These are phyloP conservation scores for Argyresthia goedartella DNA, from an alignment of 2,888 invertebrate species.

Conservation along the genomic window DNA sequence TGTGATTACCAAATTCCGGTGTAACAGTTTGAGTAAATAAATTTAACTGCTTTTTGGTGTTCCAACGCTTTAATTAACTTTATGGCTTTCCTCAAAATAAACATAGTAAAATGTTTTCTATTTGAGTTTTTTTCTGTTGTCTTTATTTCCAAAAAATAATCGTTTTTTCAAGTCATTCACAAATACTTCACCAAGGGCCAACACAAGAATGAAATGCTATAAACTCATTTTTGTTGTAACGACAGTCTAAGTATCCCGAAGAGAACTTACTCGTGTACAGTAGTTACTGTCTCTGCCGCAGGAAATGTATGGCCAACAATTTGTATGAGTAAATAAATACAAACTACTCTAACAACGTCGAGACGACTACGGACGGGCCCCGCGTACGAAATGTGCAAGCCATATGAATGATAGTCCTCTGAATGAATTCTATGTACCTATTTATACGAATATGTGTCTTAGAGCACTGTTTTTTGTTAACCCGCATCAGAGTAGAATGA, in stretches of 20 bases:
- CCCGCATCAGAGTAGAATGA: conserved; percentile 39
- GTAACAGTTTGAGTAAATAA: neutral
- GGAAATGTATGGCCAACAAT: conserved; percentile 28
- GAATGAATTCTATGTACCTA: conserved; percentile 35
- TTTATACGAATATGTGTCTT: conserved; percentile 17
- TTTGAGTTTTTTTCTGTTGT: too few species aligned
- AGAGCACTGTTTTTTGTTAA: conserved; percentile 41
- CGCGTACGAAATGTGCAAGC: conserved; percentile 54
- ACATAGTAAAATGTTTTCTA: neutral
- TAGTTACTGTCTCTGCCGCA: conserved; percentile 8
- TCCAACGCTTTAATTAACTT: neutral
- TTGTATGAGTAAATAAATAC: conserved; percentile 43
- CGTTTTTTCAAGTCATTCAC: too few species aligned
- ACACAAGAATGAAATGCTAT: too few species aligned
- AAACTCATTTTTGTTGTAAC: conserved; percentile 3
- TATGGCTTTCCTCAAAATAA: neutral
- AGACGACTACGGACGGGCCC: conserved; percentile 29
- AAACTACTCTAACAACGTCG: conserved; percentile 41
- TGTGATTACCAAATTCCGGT: neutral
- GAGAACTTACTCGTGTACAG: conserved; percentile 15
- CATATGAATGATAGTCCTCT: conserved; percentile 51
- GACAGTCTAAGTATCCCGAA: conserved; percentile 12
- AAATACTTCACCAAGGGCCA: neutral
- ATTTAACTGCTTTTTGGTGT: conserved; percentile 1
- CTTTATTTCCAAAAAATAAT: too few species aligned